These are phyloP conservation scores for Heliothis subflexa DNA, from an alignment of 1,140 invertebrate genomes.

Conservation along the genomic window DNA sequence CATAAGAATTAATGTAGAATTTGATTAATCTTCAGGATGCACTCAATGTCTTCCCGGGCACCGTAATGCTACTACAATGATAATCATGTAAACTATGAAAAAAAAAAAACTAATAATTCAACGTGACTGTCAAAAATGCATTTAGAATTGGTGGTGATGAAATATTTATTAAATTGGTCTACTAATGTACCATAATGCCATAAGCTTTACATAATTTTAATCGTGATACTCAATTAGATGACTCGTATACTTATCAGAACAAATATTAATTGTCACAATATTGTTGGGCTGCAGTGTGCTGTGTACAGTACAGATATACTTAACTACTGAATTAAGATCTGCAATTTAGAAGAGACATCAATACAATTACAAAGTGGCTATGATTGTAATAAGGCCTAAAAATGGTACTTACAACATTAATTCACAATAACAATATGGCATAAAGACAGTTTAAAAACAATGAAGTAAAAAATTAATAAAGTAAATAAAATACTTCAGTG, in stretches of 20 bases:
- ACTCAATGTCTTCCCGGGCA: constrained; percentile 50
- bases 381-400: not conserved
- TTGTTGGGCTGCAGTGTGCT: constrained; percentile 44
- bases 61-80: constrained; percentile 71
- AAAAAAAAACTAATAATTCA: constrained; percentile 35
- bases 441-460: not conserved
- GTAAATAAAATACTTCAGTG: constrained; percentile 28
- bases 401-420: not conserved
- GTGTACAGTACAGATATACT: not conserved
- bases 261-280: constrained; percentile 61
- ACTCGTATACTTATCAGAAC: constrained; percentile 55
- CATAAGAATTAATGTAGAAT: not conserved
- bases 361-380: not conserved
- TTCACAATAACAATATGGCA: not conserved
- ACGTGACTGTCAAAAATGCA: constrained; percentile 78
- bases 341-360: not conserved
- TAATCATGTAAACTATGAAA: constrained; percentile 36
- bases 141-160: constrained; percentile 69
- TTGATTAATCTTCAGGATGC: constrained; percentile 10
- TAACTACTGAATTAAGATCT: not conserved
- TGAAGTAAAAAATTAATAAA: constrained; percentile 33
- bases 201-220: constrained; percentile 74
- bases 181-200: constrained; percentile 59
- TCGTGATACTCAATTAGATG: constrained; percentile 63
- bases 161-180: constrained; percentile 67